Base-by-base conservation (phyloP, 2,113 vertebrate genomes). In the Acinonyx jubatus region DNA sequence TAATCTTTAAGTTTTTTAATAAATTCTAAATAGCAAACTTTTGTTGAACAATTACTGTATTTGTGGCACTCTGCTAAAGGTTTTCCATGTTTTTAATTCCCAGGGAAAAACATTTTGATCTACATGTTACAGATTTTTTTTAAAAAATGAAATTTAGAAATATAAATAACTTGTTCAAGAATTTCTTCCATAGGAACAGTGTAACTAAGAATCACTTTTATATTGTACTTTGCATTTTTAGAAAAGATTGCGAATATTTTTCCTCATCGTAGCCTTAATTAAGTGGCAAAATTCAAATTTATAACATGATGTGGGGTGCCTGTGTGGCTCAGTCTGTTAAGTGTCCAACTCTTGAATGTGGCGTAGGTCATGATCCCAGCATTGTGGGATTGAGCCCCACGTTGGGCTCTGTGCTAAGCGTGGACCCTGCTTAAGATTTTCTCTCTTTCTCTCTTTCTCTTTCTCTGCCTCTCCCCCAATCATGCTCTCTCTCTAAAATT, bases 1-100 rank as follows among this genome's bases (percentile, higher is more conserved):
- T 83, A 50, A 61, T 74, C 36, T 69, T 86, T 86, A 85, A 69
- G 15, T 79, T 93, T 95, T 96, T 11, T 41, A 94, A 94, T 57
- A 93, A 81, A 86, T 86, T 89, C 41, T 38, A 82, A 86, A 74
- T 55, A 68, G 3, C 66, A n/a, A 73, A 45, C 7, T 94, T 95
- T 73, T 50, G 5, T 86, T 85, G 11, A 38, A 3, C 31, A 92
- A 65, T 92, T 93, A 76, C 15, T 82, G 18, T 48, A 45, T 83
- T 38, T 25, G 29, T 61, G 74, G 36, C 16, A 82, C 36, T 94
- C 90, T 91, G 23, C 57, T 92, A 66, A 96, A 55, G 83, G 18
- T 9, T 92, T 90, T 89, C 41, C 27, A 23, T 74, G 16, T 94
- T 63, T 73, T 96, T 92, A 90, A 84, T 48, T 74, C 5, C 19